These are phyloP conservation scores for Rhynchopsitta pachyrhyncha DNA, from an alignment of 2,113 vertebrate genomes.

Conservation along the genomic window DNA sequence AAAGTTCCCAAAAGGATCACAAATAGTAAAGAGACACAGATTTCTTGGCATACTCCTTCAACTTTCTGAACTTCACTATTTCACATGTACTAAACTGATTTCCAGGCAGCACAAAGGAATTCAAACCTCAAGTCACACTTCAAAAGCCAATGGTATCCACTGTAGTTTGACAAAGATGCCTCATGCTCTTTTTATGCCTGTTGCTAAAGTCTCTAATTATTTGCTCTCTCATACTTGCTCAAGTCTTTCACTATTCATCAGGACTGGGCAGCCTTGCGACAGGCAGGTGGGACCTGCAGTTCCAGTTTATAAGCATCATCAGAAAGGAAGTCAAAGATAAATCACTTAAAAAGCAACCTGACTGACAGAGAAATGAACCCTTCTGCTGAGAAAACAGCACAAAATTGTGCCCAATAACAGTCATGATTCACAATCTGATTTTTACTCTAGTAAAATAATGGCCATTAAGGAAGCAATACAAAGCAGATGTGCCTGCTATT, in stretches of 20 bases:
- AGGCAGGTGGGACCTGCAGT: not conserved
- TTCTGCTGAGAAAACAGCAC: constrained; percentile 54
- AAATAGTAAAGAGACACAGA: constrained; percentile 43
- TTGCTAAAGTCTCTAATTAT: constrained; percentile 46
- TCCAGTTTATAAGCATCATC: constrained; percentile 45
- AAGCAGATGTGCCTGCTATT: constrained; percentile 49
- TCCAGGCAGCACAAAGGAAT: constrained; percentile 28
- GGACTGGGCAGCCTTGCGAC: not conserved
- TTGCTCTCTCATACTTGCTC: constrained; percentile 8
- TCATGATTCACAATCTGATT: constrained; percentile 9
- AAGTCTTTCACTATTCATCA: constrained; percentile 10
- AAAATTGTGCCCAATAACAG: constrained; percentile 27
- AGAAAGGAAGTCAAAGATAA: constrained; percentile 36
- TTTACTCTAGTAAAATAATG: constrained; percentile 21
- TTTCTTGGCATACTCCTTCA: constrained; percentile 29
- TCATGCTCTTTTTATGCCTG: not conserved
- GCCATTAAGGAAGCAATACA: constrained; percentile 16
- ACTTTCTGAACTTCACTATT: not conserved
- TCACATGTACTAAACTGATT: constrained; percentile 23
- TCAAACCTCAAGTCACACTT: constrained; percentile 23
- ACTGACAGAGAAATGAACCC: not conserved
- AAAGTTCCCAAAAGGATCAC: constrained; percentile 56
- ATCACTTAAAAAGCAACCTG: constrained; percentile 23
- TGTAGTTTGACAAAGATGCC: constrained; percentile 17
- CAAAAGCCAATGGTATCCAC: constrained; percentile 1